Base-by-base conservation (phyloP, 2,113 vertebrate genomes). In the Lophochroa leadbeateri region DNA sequence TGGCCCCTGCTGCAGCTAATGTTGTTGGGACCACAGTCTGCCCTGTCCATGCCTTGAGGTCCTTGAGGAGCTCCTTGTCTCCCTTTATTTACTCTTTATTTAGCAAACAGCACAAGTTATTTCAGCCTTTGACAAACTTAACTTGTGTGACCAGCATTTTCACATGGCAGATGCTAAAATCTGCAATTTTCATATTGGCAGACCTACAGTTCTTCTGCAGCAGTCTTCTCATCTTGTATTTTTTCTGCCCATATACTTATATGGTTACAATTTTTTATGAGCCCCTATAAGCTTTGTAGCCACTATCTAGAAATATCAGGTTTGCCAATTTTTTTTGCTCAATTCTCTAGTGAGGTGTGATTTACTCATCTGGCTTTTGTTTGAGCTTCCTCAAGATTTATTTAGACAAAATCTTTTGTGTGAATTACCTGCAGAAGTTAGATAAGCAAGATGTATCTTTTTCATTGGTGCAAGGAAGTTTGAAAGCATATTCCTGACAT, bases 291-390 rank as follows among this genome's bases (percentile, higher is more conserved):
- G 53, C 43, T 92, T 86, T 94, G 63, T 82, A 90, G 86, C 82
- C 31, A 29, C 72, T 92, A 90, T 68, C 61, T 71, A 58, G 74
- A 94, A 90, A 72, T 84, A 93, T 35, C 81, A 82, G 25, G 31
- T 93, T 93, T 93, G 29, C 68, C 55, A 84, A 64, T 64, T 71
- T 88, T 88, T 91, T 67, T 96, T 96, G 83, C 72, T 92, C 92
- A 92, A 80, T 93, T 76, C 64, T 63, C 33, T 39, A 64, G 52
- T 65, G 77, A 29, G 24, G 57, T 78, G 50, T 74, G 82, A 93
- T 90, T 79, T 90, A 77, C 71, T 94, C 67, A 93, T 91, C 50
- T 68, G 39, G 24, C 82, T 86, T 95, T 94, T 94, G 76, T 96
- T 81, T 92, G 69, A 83, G 50, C 25, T 93, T 93, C 80, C 44